Conservation (phyloP, 2,797 vertebrate species). For the Echeneis naucrates region DNA sequence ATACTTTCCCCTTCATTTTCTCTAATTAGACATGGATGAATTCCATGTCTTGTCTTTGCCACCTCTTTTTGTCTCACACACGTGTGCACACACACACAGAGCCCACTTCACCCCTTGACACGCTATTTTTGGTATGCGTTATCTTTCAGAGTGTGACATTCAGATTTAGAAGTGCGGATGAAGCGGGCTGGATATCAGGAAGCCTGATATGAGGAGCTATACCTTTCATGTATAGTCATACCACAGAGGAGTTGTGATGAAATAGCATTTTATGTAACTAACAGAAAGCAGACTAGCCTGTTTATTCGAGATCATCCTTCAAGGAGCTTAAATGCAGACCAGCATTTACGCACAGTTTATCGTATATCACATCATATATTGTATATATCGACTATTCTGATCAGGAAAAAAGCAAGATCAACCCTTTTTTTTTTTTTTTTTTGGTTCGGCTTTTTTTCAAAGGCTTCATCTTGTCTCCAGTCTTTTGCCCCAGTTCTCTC, state of each 20-base stretch:
- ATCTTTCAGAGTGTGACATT: slow-evolving; percentile 44
- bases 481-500: neutral
- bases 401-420: too few relatives aligned
- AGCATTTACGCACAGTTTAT: neutral
- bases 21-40: slow-evolving; percentile 69
- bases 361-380: too few relatives aligned
- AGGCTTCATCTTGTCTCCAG: neutral
- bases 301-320: neutral
- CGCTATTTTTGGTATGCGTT: slow-evolving; percentile 53
- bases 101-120: slow-evolving; percentile 11
- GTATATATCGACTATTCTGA: too few relatives aligned
- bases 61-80: slow-evolving; percentile 31
- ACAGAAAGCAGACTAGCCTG: neutral
- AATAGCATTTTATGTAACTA: neutral
- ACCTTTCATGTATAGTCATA: neutral
- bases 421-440: neutral
- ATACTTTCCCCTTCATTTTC: slow-evolving; percentile 57
- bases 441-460: too few relatives aligned
- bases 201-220: slow-evolving; percentile 23
- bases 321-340: neutral
- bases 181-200: slow-evolving; percentile 44
- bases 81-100: neutral
- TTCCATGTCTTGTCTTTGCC: slow-evolving; percentile 56
- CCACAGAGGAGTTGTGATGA: neutral
- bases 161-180: slow-evolving; percentile 54